Evolutionary conservation across 2,797 vertebrate genomes (phyloP).

Genomic region (Cyclura pinguis): DNA sequence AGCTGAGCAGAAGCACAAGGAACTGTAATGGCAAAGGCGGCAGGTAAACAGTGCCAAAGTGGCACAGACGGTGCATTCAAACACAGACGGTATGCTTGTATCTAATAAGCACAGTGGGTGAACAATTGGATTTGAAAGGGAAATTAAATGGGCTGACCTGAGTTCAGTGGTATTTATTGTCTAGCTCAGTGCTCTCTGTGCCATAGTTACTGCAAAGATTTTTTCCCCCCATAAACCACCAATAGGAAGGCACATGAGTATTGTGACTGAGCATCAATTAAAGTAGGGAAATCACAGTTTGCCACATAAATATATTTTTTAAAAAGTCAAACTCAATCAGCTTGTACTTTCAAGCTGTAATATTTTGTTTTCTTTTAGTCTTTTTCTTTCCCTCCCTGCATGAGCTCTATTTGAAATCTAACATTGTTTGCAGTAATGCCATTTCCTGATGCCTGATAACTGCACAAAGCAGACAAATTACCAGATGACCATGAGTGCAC

Average conservation of each 20-base stretch:
- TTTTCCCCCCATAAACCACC: conserved; percentile 70
- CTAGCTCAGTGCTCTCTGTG: conserved; percentile 61
- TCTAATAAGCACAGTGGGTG: conserved; percentile 76
- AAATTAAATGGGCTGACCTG: conserved; percentile 79
- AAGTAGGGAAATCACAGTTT: conserved; percentile 59
- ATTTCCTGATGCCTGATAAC: conserved; percentile 50
- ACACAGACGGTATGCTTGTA: conserved; percentile 63
- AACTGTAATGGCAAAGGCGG: conserved; percentile 64
- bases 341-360: conserved; percentile 64
- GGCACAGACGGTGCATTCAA: conserved; percentile 62
- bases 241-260: conserved; percentile 63
- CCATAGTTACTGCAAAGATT: conserved; percentile 67
- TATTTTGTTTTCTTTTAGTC: conserved; percentile 62
- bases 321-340: conserved; percentile 73
- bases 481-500: not conserved
- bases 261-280: conserved; percentile 65
- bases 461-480: conserved; percentile 52
- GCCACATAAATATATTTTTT: conserved; percentile 66
- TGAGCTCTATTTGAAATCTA: conserved; percentile 46
- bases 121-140: conserved; percentile 77
- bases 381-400: conserved; percentile 14
- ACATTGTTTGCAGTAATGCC: conserved; percentile 42
- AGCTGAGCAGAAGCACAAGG: conserved; percentile 36
- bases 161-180: conserved; percentile 72
- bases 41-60: conserved; percentile 53